Base-by-base conservation (phyloP, 2,888 invertebrate genomes). In the Andrena praecox region DNA sequence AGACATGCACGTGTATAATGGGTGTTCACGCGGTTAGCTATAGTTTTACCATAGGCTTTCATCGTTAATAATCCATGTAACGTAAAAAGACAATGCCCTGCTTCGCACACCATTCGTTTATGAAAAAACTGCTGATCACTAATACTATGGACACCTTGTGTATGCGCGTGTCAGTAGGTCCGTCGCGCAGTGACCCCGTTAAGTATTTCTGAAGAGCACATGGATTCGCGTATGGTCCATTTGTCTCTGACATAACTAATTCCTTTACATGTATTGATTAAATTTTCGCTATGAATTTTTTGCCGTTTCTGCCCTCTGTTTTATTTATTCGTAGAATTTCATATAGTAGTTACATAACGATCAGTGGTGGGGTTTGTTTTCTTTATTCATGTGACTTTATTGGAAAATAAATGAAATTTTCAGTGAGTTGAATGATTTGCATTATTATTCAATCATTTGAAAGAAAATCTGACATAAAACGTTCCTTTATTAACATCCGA, bases 171-270 rank as follows among this genome's bases (percentile, higher is more conserved):
- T 12, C 24, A 4, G 24, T 76, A 50, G 27, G 16, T 35, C 42
- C 74, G 48, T 20, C 76, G 69, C 70, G 76, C 69, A 70, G 54
- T 73, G 70, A 84, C 73, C 79, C 73, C 66, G 31, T 84, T 79
- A 66, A 76, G 73, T 76, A 79, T 79, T 84, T 76, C 52, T 54
- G 71, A 84, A 75, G 70, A 67, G 52, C 35, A 56, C 54, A 56
- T 24, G 29, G 35, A 50, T 80, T 67, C 24, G 8, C 10, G 62
- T 31, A 33, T 20, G 12, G 3, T 42, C 10, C 48, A 42, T 12
- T 42, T 42, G 4, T 62, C 16, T n/a, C 24, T 35, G 35, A 69
- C 33, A 59, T n/a, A 24, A n/a, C 24, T 7, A 27, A 42, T 56
- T 29, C 31, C 29, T 16, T 10, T 27, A 59, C 7, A 8, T 27